These are phyloP conservation scores for Taenioides sp. DNA, from an alignment of 2,797 vertebrate species.

Conservation along the genomic window DNA sequence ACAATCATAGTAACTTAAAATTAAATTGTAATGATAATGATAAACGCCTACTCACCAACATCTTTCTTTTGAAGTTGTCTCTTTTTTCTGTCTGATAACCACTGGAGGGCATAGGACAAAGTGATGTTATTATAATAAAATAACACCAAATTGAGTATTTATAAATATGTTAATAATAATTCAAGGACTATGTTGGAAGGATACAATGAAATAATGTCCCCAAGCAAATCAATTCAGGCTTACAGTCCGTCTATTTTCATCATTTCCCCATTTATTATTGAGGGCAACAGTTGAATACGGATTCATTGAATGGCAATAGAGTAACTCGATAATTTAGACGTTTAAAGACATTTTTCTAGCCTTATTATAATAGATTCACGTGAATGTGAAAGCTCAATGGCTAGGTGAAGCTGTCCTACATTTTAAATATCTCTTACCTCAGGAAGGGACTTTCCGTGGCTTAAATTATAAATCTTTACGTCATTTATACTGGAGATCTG, in stretches of 20 bases:
- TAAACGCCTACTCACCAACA: slow-evolving; percentile 83
- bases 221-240: neutral
- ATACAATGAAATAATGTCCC: neutral
- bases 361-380: neutral
- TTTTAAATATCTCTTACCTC: slow-evolving; percentile 80
- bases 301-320: neutral
- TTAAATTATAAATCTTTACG: slow-evolving; percentile 96
- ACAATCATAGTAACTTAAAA: neutral
- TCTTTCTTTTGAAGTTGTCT: slow-evolving; percentile 93
- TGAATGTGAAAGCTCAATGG: slow-evolving; percentile 13
- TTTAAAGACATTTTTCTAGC: neutral
- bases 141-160: neutral
- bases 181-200: neutral
- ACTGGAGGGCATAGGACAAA: slow-evolving; percentile 70
- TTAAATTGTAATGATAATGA: neutral
- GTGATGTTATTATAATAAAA: neutral
- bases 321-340: neutral
- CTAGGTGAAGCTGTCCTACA: neutral
- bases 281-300: neutral
- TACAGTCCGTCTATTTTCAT: too few relatives aligned
- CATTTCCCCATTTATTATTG: neutral
- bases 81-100: slow-evolving; percentile 96
- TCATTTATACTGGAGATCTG: slow-evolving; percentile 95
- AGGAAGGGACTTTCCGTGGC: slow-evolving; percentile 91
- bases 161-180: neutral